Evolutionary conservation across 1,140 invertebrate species (phyloP), one percentile per base, ranked within the genome.

Genomic region (Nomia melanderi): DNA sequence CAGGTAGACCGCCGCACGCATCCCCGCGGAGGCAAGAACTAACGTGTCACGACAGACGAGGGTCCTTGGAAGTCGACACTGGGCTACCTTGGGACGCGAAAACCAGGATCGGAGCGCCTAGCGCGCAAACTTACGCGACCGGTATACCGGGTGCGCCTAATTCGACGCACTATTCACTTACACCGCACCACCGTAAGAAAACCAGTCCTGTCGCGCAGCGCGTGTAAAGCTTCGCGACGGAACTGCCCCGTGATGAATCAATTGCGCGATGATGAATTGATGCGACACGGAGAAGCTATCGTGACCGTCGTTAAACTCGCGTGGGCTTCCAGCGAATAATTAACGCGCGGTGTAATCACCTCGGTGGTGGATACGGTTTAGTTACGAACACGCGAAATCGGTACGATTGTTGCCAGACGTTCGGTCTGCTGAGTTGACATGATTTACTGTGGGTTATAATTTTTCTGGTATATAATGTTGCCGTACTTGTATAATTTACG

Each of bases 11-110:
- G 50, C 14, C 44, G 69, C 50, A 64, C 59, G 82, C 65, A 62
- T 70, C 63, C n/a, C 33, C 33, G 77, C 27, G 31, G 50, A 39
- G 59, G 69, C 64, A 81, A 84, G 63, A 81, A 84, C 44, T 66
- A 57, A 77, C 67, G 54, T 59, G 65, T 39, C 56, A 59, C 78
- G 69, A 84, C 63, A 80, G 59, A 65, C 74, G 70, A 78, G 50
- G 65, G 60, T 77, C 77, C 65, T 82, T 73, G 83, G 71, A 77
- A 77, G 65, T 41, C 83, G 64, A 85, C 65, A 79, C 79, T 59
- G 27, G 64, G 75, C 73, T 78, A 74, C 69, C 83, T 82, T 85
- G 79, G 72, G 70, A 74, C 41, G 82, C 36, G 69, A 78, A 78
- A 70, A 64, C 25, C 53, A 39, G 70, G 69, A 75, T 79, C 74